Evolutionary conservation across 2,797 vertebrate species (phyloP).

Genomic region (Alca torda): DNA sequence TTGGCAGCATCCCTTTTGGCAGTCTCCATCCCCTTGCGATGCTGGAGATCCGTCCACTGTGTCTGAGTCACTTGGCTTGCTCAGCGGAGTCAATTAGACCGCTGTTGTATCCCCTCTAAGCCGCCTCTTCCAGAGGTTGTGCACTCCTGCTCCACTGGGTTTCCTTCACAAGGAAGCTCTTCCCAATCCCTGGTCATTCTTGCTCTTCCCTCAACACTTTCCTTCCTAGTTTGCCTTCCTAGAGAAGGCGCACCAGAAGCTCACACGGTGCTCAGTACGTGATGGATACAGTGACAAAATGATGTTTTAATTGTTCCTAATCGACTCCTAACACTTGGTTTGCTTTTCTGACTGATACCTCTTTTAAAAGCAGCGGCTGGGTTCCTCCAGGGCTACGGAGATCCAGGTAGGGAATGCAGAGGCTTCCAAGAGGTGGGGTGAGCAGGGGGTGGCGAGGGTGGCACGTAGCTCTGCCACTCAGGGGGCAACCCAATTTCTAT

Average conservation of each 20-base stretch:
- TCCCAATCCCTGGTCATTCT: neutral
- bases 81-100: neutral
- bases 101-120: neutral
- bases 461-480: neutral
- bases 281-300: fast-evolving
- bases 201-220: neutral
- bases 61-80: neutral
- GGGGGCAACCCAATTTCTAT: neutral
- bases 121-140: neutral
- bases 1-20: neutral
- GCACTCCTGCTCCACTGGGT: fast-evolving
- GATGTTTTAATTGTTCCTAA: neutral
- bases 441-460: neutral
- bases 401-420: neutral
- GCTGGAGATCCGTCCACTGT: neutral
- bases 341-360: neutral
- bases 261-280: fast-evolving
- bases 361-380: neutral
- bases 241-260: neutral
- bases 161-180: neutral
- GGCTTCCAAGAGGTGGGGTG: neutral
- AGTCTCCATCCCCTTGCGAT: fast-evolving
- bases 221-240: neutral
- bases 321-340: neutral
- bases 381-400: neutral